Percentiles rank a stretch among this genome's conserved stretches.
These are phyloP conservation scores for Macrochelys suwanniensis DNA, from an alignment of 2,797 vertebrate genomes.

Conservation along the genomic window DNA sequence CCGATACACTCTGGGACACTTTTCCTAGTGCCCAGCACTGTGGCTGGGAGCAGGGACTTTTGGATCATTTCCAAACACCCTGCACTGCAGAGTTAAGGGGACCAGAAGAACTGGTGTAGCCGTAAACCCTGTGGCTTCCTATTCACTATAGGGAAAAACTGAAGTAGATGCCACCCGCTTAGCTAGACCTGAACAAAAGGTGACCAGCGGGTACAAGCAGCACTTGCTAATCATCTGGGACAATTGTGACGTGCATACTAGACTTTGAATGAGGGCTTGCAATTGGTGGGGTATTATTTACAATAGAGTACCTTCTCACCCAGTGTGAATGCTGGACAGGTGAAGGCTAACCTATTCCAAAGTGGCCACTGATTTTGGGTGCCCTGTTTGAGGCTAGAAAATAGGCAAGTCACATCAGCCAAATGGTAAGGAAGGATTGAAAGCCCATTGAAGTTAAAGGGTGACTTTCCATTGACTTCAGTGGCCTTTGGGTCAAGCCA, in stretches of 20 bases:
- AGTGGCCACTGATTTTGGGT: background rate
- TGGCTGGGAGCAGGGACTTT: background rate
- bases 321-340: background rate
- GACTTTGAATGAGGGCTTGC: too few relatives aligned
- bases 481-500: background rate
- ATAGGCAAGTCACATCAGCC: background rate
- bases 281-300: background rate
- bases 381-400: background rate
- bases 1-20: background rate
- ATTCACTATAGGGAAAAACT: background rate
- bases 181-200: accelerated
- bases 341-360: too few relatives aligned
- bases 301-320: background rate
- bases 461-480: background rate
- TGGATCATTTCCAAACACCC: background rate
- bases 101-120: background rate
- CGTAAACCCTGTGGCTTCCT: background rate
- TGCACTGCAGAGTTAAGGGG: accelerated
- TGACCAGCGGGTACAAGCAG: background rate
- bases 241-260: background rate
- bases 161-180: accelerated
- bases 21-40: background rate
- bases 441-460: too few relatives aligned
- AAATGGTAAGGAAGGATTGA: background rate
- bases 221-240: background rate